Evolutionary conservation across 2,797 vertebrate species (phyloP).

Genomic region (Diglossa cyanea): DNA sequence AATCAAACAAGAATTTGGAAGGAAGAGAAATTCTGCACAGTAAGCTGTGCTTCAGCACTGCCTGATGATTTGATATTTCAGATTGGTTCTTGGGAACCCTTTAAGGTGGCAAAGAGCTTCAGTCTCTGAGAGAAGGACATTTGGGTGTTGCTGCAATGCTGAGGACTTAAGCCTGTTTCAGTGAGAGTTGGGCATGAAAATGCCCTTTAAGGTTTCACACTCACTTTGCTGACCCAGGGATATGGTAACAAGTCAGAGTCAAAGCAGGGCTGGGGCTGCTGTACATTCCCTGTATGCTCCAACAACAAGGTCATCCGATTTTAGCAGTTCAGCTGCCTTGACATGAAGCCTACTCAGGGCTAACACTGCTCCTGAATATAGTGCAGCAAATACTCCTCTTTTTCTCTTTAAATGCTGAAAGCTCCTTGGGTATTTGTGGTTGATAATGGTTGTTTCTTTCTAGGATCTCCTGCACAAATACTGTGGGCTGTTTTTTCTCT

Average conservation of each 20-base stretch:
- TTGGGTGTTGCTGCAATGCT: background rate
- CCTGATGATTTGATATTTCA: background rate
- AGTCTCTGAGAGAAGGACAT: background rate
- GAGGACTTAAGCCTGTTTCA: background rate
- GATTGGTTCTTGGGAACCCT: background rate
- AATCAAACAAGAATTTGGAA: background rate
- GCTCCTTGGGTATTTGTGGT: background rate
- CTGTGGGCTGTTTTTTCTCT: slow-evolving; percentile 89
- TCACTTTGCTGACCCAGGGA: background rate
- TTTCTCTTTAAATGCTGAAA: background rate
- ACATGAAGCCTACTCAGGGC: background rate
- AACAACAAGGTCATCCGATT: background rate
- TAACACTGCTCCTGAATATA: background rate
- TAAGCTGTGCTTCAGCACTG: background rate
- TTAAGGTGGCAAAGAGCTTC: background rate
- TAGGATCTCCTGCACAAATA: slow-evolving; percentile 84
- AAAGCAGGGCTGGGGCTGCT: background rate
- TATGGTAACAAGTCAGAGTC: background rate
- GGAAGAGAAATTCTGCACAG: background rate
- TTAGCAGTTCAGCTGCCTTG: background rate
- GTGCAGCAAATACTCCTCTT: background rate
- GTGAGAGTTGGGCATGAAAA: background rate
- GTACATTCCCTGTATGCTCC: background rate
- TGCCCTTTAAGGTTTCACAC: background rate
- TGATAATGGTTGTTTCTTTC: background rate